Base-by-base conservation (phyloP, 2,113 vertebrate species). In the Oncorhynchus clarkii region DNA sequence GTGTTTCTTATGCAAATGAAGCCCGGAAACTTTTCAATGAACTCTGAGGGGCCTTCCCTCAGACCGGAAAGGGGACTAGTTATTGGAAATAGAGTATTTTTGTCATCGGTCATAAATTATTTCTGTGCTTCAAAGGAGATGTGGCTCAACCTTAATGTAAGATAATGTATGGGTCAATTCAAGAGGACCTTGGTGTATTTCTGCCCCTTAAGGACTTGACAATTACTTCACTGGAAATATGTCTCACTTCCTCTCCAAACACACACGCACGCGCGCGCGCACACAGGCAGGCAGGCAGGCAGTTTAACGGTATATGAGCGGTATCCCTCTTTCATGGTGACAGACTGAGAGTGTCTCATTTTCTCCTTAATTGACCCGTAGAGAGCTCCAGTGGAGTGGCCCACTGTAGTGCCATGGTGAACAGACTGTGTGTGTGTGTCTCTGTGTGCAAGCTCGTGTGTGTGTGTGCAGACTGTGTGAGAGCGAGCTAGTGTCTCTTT, bases 1-100 rank as follows among this genome's bases (percentile, higher is more conserved):
- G 87, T 88, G 89, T 90, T 92, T 90, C 89, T 90, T 88, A 94
- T 94, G 92, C 90, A 93, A 92, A 93, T 93, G 78, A 90, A 86
- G 59, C 82, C 85, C 77, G 86, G 91, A 89, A 88, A 89, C 87
- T 91, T 91, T 93, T 93, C 88, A 92, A 92, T 93, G 92, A 91
- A 93, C 84, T 88, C 88, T 90, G 86, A 88, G 88, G 87, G 80
- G 82, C 87, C 89, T 86, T 88, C 29, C 67, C 74, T 88, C 74
- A 86, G 31, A 66, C 20, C 39, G 48, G 72, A 87, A 83, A 34
- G 72, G 8, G 34, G 86, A 82, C 88, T 88, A 89, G 85, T 89
- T 90, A 84, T 91, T 88, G 78, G 84, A 88, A 90, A 90, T 87
- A 83, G 79, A 85, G 83, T 80, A 77, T 90, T 89, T 88, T 88